phyloP scores from a whole-genome alignment of 2,888 invertebrate genomes.

The Aspidapion aeneum region DNA sequence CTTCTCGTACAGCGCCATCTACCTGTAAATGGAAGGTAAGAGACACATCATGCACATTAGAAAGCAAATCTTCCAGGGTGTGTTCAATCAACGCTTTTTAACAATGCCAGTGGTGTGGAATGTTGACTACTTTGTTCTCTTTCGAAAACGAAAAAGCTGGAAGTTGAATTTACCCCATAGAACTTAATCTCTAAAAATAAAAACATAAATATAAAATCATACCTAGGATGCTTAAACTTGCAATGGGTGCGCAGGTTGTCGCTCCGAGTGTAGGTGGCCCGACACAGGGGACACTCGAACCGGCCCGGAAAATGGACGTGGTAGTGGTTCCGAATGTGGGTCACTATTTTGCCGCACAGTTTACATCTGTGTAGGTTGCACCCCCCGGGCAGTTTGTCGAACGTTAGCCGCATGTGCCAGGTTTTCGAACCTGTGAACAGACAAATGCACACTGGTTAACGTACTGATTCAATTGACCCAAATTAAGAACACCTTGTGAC shows the following conservation, averaged over 20 bases:
- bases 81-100: too few species aligned
- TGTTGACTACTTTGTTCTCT: too few species aligned
- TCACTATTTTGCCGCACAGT: conserved; percentile 92
- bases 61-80: too few species aligned
- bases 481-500: too few species aligned
- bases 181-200: too few species aligned
- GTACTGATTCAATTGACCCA: conserved; percentile 13
- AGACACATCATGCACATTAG: too few species aligned
- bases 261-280: conserved; percentile 87
- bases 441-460: conserved; percentile 38
- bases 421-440: conserved; percentile 87
- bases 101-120: too few species aligned
- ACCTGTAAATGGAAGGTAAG: too few species aligned
- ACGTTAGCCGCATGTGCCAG: conserved; percentile 93
- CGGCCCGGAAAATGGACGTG: conserved; percentile 91
- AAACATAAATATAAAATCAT: too few species aligned
- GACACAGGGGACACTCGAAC: conserved; percentile 88
- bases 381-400: conserved; percentile 89
- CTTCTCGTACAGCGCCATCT: too few species aligned
- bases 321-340: conserved; percentile 92
- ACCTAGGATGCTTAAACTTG: conserved; percentile 89
- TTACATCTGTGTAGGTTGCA: conserved; percentile 92
- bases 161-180: too few species aligned
- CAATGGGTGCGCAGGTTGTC: conserved; percentile 91
- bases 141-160: too few species aligned